Evolutionary conservation across 1,140 invertebrate genomes (phyloP), one percentile per base, ranked within the genome.

Genomic region (Drosophila setifemur): DNA sequence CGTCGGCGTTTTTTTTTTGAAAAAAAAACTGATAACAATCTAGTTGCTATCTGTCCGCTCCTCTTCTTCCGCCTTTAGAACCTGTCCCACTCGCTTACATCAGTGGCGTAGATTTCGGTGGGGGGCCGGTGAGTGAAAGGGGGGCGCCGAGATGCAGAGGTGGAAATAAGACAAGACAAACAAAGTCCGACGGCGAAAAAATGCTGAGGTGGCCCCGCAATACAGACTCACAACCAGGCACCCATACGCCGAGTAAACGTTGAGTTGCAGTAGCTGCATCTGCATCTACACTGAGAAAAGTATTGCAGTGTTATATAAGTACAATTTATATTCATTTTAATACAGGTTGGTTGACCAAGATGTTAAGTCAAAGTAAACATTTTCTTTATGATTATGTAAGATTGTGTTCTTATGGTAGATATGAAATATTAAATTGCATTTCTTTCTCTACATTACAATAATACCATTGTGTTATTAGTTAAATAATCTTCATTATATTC

Each of bases 11-110:
- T 43, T 49, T 82, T 81, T 72, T 29, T n/a, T n/a, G n/a, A n/a
- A 18, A 37, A 37, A 25, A 39, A 39, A 61, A 52, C 73, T 83
- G 78, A 83, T 83, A 83, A 83, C 79, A 83, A 83, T 83, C 78
- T 83, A 54, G 37, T 52, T 64, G 49, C 31, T 29, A 35, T 48
- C 21, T 9, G 16, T 39, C 4, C 48, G 47, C 12, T 19, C 42
- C 29, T 12, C 11, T 5, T 3, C 12, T 5, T 35, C 12, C 9
- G 12, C 12, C 12, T 35, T 35, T 5, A 12, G 33, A 35, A 35
- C 33, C 14, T 37, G 16, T 37, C 33, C 16, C 11, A 12, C 31
- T 12, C 31, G 33, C 33, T 37, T 33, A n/a, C 29, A 31, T 11
- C 21, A 5, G 5, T 5, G 21, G 21, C 2, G n/a, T n/a, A n/a